Conservation (phyloP, 2,888 invertebrate species). For the Heliconius aoede region DNA sequence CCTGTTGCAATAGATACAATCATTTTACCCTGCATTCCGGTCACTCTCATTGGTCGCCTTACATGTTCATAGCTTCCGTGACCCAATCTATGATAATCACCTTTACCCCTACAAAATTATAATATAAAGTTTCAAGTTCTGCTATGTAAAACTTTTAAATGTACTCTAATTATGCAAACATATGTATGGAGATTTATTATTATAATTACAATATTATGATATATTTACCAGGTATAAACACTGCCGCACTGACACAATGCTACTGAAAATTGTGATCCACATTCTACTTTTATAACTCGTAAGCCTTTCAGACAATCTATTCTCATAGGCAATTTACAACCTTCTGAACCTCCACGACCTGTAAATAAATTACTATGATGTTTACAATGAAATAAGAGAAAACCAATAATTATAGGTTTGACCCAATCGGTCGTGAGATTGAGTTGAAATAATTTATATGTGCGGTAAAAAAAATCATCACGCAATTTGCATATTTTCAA, state of each 20-base stretch:
- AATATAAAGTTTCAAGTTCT: not conserved
- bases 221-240: slow-evolving; percentile 93
- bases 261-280: slow-evolving; percentile 98
- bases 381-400: not conserved
- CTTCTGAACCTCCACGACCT: slow-evolving; percentile 95
- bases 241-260: slow-evolving; percentile 97
- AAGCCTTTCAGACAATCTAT: slow-evolving; percentile 95
- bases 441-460: too few species aligned
- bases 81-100: slow-evolving; percentile 96
- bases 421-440: too few species aligned
- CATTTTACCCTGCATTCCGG: slow-evolving; percentile 96
- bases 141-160: too few species aligned
- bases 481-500: too few species aligned
- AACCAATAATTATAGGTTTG: not conserved
- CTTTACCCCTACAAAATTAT: slow-evolving; percentile 91
- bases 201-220: too few species aligned
- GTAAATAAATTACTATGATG: slow-evolving; percentile 12
- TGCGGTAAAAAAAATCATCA: too few species aligned
- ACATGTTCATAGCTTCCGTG: slow-evolving; percentile 98
- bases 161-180: too few species aligned
- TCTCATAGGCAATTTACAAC: slow-evolving; percentile 96
- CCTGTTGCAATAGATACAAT: slow-evolving; percentile 95
- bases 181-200: too few species aligned
- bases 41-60: slow-evolving; percentile 94
- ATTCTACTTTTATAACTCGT: slow-evolving; percentile 96